Base-by-base conservation (phyloP, 2,888 invertebrate genomes). In the Octonoba sinensis region DNA sequence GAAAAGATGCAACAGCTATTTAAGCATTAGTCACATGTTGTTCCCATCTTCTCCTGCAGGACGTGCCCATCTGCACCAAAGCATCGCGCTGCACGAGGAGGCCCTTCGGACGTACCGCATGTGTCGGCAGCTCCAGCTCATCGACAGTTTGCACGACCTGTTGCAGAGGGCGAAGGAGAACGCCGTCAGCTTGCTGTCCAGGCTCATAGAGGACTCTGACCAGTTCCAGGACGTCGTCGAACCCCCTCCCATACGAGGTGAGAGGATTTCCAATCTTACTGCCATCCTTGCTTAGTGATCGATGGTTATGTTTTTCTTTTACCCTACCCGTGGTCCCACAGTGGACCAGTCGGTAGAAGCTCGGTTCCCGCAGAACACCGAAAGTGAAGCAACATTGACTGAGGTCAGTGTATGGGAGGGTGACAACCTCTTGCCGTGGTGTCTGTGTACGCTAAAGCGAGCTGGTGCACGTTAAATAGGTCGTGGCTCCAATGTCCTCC, bases 31-130 rank as follows among this genome's bases (percentile, higher is more conserved):
- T 36, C 11, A 6, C 27, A 8, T 51, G 2, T 51, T 8, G 12
- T 15, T 1, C 11, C 15, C 36, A n/a, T 16, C 12, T 36, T 44
- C 15, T 3, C 11, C 2, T 86, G 6, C 86, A 90, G 96, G 95
- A 3, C 92, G 93, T 87, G 94, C 95, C 3, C 96, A 97, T 89
- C 90, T 96, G 57, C 91, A 93, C 62, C 96, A 96, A 87, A 93
- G 96, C 0, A 90, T 95, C 76, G 92, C 95, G 69, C 89, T 93
- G 82, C 95, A 95, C 87, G 97, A 97, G 88, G 96, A 97, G 89
- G 94, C 95, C 62, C 92, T 96, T 86, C 90, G 96, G 84, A 89
- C 95, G 72, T 95, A 96, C 88, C 91, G 96, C 85, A 95, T 96
- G 94, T 96, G 96, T 88, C 91, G 94, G 3, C 95, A 95, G 88